Conservation (phyloP, 1,140 invertebrate species). For the Hesperophylax magnus region DNA sequence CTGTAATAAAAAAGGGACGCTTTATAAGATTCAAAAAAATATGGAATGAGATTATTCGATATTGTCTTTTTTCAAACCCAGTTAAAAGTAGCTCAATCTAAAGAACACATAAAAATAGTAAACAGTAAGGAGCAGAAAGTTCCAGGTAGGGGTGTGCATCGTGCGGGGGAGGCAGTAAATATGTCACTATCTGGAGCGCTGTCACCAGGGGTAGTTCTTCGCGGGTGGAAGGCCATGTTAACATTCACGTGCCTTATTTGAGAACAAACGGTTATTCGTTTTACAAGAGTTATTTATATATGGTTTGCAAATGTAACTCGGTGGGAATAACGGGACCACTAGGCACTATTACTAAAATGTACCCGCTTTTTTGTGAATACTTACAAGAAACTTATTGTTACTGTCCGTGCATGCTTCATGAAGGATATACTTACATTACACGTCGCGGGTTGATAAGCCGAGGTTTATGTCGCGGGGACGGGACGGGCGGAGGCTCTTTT, state of each 20-base stretch:
- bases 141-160: neutral
- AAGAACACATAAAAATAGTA: no score
- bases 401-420: slow-evolving; percentile 26
- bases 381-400: slow-evolving; percentile 27
- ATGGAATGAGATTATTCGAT: no score
- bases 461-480: neutral
- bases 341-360: slow-evolving; percentile 32
- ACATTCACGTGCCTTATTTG: slow-evolving; percentile 56
- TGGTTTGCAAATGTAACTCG: slow-evolving; percentile 38
- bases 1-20: no score
- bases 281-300: slow-evolving; percentile 52
- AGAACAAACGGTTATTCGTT: slow-evolving; percentile 58
- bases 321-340: slow-evolving; percentile 28
- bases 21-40: no score
- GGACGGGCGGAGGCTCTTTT: neutral
- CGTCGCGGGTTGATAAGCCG: slow-evolving; percentile 14
- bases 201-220: slow-evolving; percentile 47
- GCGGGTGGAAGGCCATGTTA: slow-evolving; percentile 43
- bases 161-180: slow-evolving; percentile 55
- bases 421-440: slow-evolving; percentile 21
- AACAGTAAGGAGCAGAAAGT: neutral
- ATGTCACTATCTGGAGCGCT: slow-evolving; percentile 56
- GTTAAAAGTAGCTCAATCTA: no score
- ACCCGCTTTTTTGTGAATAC: slow-evolving; percentile 21
- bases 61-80: no score